Evolutionary conservation across 2,797 vertebrate species (phyloP).

Genomic region (Trachops cirrhosus): DNA sequence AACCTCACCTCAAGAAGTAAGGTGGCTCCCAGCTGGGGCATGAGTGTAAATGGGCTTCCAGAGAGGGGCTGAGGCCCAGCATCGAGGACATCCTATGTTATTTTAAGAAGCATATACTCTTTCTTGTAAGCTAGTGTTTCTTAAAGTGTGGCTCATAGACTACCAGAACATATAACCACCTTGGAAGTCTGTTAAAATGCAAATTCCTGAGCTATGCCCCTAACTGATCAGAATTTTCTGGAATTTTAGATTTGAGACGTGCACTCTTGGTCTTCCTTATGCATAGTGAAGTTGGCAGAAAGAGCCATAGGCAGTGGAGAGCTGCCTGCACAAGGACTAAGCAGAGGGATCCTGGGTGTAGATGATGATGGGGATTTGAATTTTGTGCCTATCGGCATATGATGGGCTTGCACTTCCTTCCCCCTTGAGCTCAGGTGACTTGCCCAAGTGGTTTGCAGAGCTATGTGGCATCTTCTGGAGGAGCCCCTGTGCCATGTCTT

Average conservation of each 20-base stretch:
- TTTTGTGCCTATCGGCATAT: accelerated
- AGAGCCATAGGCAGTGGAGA: neutral
- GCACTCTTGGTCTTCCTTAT: neutral
- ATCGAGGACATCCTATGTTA: too few species aligned
- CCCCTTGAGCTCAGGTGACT: neutral
- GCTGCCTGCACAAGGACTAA: neutral
- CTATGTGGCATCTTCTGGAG: neutral
- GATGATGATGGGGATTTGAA: too few species aligned
- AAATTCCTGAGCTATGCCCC: neutral
- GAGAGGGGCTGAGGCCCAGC: neutral
- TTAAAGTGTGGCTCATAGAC: neutral
- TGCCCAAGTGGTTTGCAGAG: neutral
- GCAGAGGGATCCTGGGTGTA: accelerated
- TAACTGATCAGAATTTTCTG: neutral
- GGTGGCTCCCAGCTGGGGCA: neutral
- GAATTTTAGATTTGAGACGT: neutral
- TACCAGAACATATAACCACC: neutral
- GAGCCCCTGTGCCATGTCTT: neutral
- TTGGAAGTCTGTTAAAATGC: neutral
- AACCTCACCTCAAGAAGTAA: too few species aligned
- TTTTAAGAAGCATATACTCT: neutral
- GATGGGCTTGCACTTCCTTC: neutral
- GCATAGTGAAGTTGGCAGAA: neutral
- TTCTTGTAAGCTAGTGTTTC: neutral
- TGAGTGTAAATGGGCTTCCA: neutral